Conservation (phyloP, 2,888 invertebrate genomes). For the Rhopalosiphum nymphaeae region DNA sequence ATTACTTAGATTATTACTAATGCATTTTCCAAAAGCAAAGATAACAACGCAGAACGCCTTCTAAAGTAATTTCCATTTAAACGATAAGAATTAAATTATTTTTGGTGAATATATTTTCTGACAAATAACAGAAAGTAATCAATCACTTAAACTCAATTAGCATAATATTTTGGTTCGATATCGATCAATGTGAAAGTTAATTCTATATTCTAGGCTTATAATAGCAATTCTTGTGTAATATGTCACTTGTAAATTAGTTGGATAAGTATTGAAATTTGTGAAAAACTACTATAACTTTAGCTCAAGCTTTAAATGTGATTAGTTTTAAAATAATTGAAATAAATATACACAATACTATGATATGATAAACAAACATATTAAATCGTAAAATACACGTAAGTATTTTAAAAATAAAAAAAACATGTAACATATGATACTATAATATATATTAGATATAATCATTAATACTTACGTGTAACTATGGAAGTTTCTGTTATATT, state of each 20-base stretch:
- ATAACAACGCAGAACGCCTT: not conserved
- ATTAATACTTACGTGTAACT: not conserved
- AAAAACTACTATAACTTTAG: not conserved
- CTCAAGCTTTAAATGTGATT: constrained; percentile 46
- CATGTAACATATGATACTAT: not conserved
- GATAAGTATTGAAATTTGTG: not conserved
- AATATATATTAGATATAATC: not conserved
- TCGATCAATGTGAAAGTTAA: not conserved
- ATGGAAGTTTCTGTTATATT: not conserved
- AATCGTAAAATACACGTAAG: not conserved
- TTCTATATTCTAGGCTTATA: not conserved
- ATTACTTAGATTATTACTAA: not conserved
- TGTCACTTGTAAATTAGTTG: not conserved
- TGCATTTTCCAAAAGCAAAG: not conserved
- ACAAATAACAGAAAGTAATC: not conserved
- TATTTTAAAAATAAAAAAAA: not conserved
- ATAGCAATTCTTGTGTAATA: not conserved
- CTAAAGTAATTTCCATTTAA: not conserved
- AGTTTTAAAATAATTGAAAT: not conserved
- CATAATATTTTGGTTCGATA: not conserved
- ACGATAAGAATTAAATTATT: not conserved
- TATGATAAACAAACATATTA: not conserved
- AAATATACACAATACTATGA: not conserved
- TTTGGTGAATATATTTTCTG: constrained; percentile 4
- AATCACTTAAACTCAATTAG: not conserved